Conservation (phyloP, 2,888 invertebrate genomes). For the Tillus elongatus region DNA sequence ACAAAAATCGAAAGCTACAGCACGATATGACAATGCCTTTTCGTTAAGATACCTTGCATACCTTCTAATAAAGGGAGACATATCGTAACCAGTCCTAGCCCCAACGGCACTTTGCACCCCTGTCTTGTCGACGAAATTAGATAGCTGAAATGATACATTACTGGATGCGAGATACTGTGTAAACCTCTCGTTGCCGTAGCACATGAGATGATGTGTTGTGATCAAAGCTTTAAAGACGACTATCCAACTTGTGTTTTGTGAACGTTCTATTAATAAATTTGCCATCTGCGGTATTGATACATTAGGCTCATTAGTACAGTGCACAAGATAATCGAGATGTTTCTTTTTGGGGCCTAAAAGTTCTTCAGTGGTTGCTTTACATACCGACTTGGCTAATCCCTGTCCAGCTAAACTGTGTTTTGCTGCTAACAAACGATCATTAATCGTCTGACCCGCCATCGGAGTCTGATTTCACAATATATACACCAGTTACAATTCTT, state of each 20-base stretch:
- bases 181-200: constrained; percentile 99
- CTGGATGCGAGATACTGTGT: constrained; percentile 99
- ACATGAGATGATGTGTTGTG: constrained; percentile 98
- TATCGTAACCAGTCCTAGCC: constrained; percentile 77
- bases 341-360: constrained; percentile 99
- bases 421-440: constrained; percentile 95
- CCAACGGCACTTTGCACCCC: constrained; percentile 86
- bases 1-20: constrained; percentile 99
- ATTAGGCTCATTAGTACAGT: constrained; percentile 99
- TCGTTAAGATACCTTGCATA: constrained; percentile 99
- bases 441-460: constrained; percentile 97
- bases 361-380: constrained; percentile 99
- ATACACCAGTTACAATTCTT: no score
- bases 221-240: constrained; percentile 98
- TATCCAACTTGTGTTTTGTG: constrained; percentile 97
- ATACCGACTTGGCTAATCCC: constrained; percentile 98
- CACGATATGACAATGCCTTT: constrained; percentile 96
- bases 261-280: constrained; percentile 94
- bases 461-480: constrained; percentile 1
- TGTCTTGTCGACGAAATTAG: constrained; percentile 95
- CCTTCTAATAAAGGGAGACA: constrained; percentile 97
- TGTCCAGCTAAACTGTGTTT: constrained; percentile 98
- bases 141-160: constrained; percentile 97
- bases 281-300: constrained; percentile 99
- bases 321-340: constrained; percentile 99